Percentiles rank a stretch among this genome's conserved stretches.
These are phyloP conservation scores for Drosophila kuntzei DNA, from an alignment of 2,888 invertebrate genomes.

Conservation along the genomic window DNA sequence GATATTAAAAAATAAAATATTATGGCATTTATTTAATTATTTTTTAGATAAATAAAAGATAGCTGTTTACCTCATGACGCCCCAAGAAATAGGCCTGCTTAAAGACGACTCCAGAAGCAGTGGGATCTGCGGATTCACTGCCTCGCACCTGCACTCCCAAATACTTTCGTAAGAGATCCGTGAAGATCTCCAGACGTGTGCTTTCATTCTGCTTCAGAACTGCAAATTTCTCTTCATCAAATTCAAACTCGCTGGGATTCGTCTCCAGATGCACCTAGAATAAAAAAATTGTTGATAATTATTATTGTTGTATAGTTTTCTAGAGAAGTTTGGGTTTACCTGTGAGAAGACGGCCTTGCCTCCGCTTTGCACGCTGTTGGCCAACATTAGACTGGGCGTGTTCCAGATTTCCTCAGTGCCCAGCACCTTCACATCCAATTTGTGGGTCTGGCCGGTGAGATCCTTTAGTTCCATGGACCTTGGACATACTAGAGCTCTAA, in stretches of 20 bases:
- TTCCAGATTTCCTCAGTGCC: constrained; percentile 95
- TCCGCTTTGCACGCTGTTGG: constrained; percentile 88
- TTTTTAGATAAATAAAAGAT: too few species aligned
- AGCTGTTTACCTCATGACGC: constrained; percentile 89
- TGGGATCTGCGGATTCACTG: neutral
- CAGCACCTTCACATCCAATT: constrained; percentile 91
- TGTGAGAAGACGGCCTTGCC: constrained; percentile 93
- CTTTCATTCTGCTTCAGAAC: constrained; percentile 88
- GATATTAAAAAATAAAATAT: too few species aligned
- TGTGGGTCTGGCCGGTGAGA: constrained; percentile 87
- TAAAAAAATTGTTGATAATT: neutral
- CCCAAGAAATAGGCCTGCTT: constrained; percentile 89
- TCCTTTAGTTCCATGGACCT: constrained; percentile 86
- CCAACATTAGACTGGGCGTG: constrained; percentile 92
- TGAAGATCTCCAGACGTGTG: constrained; percentile 91
- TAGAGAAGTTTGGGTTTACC: constrained; percentile 84
- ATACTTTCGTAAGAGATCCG: constrained; percentile 90
- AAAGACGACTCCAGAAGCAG: constrained; percentile 87
- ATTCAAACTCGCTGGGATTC: constrained; percentile 89
- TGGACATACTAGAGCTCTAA: constrained; percentile 86
- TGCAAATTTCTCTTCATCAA: constrained; percentile 87
- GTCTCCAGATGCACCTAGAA: constrained; percentile 92
- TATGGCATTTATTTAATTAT: too few species aligned
- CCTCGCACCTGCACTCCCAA: constrained; percentile 85
- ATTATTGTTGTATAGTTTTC: neutral